phyloP scores from a whole-genome alignment of 1,140 invertebrate genomes.

The Papilio xuthus region DNA sequence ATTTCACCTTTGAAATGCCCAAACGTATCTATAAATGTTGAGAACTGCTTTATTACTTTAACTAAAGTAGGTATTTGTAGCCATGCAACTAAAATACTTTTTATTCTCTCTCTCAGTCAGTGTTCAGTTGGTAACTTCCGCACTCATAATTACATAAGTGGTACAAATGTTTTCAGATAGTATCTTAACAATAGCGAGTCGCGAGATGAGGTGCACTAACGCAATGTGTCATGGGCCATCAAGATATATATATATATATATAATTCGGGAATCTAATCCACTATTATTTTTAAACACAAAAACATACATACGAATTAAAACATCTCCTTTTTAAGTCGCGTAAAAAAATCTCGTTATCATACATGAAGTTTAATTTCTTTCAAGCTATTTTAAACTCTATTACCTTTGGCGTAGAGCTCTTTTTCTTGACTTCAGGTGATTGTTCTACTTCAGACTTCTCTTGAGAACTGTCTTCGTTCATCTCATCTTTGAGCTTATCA shows the following conservation, averaged over 20 bases:
- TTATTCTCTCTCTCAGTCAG: neutral
- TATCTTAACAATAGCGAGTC: no score
- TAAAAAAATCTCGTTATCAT: neutral
- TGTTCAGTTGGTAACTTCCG: no score
- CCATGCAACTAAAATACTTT: neutral
- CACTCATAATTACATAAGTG: no score
- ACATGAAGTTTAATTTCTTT: slow-evolving; percentile 10
- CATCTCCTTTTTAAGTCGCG: no score
- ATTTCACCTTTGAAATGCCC: slow-evolving; percentile 77
- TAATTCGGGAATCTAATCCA: no score
- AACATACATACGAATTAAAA: no score
- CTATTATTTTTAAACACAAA: no score
- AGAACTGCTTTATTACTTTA: slow-evolving; percentile 40
- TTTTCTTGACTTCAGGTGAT: slow-evolving; percentile 66
- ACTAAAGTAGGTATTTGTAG: neutral
- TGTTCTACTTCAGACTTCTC: slow-evolving; percentile 58
- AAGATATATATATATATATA: no score
- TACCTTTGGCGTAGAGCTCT: slow-evolving; percentile 75
- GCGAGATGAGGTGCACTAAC: no score
- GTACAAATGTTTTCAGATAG: no score
- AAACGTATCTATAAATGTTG: slow-evolving; percentile 78
- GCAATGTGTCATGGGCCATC: no score
- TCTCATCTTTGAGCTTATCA: slow-evolving; percentile 86
- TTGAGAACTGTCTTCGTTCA: slow-evolving; percentile 81
- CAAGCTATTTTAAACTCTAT: slow-evolving; percentile 36